Conservation (phyloP, 2,888 invertebrate species). For the Rhynchonema sp. region DNA sequence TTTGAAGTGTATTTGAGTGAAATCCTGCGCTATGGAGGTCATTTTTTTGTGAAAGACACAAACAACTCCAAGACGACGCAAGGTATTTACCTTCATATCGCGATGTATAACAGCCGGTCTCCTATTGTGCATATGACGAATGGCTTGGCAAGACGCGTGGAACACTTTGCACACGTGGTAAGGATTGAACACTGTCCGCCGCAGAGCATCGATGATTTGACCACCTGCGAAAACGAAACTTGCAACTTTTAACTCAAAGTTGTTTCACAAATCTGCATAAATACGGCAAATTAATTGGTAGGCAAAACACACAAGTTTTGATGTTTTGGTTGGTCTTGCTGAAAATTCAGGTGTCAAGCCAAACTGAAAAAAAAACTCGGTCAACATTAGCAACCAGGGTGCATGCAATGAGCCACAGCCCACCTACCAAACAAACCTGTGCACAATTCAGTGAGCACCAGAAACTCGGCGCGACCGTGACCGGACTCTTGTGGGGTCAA, state of each 20-base stretch:
- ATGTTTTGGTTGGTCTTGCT: not conserved
- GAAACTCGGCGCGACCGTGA: constrained; percentile 67
- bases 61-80: not conserved
- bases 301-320: not conserved
- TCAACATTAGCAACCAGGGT: not conserved
- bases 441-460: constrained; percentile 77
- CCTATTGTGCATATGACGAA: constrained; percentile 79
- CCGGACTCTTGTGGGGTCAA: constrained; percentile 56
- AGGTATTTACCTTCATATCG: constrained; percentile 56
- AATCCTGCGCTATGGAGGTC: too few species aligned
- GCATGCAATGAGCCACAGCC: not conserved
- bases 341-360: not conserved
- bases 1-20: too few species aligned
- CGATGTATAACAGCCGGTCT: constrained; percentile 76
- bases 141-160: constrained; percentile 71
- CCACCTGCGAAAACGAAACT: constrained; percentile 19
- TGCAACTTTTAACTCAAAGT: too few species aligned
- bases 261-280: too few species aligned
- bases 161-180: constrained; percentile 49
- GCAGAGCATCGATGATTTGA: constrained; percentile 28
- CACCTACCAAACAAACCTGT: constrained; percentile 40
- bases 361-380: not conserved
- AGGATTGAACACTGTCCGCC: constrained; percentile 22
- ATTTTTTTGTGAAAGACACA: not conserved
- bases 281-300: too few species aligned